Conservation (phyloP, 2,113 vertebrate genomes). For the Athene noctua region DNA sequence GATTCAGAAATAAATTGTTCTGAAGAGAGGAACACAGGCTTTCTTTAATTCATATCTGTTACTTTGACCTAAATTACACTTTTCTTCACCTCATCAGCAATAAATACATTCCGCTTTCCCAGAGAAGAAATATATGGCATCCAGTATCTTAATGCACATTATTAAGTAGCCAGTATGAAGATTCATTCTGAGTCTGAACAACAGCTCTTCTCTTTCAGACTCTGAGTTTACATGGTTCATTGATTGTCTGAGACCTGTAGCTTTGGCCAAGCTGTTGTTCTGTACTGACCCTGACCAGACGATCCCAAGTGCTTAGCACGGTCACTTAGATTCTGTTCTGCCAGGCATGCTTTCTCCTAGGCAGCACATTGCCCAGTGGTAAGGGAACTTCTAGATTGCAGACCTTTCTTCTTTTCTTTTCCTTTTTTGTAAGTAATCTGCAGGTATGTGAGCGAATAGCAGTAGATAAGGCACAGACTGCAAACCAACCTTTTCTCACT, state of each 20-base stretch:
- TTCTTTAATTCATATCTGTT: constrained; percentile 22
- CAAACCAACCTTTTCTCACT: constrained; percentile 15
- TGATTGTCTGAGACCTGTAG: neutral
- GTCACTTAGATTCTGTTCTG: neutral
- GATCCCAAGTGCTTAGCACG: rapidly evolving
- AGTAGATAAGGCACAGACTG: neutral
- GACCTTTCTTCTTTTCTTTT: neutral
- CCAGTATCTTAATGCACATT: neutral
- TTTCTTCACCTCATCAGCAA: neutral
- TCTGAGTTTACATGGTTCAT: neutral
- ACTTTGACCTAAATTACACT: constrained; percentile 12
- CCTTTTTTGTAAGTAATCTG: neutral
- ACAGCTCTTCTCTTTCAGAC: neutral
- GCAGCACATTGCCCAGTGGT: neutral
- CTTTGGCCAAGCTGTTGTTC: neutral
- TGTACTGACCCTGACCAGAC: neutral
- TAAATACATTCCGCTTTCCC: neutral
- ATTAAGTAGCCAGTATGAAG: neutral
- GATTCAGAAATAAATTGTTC: neutral
- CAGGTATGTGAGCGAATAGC: neutral
- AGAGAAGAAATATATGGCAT: neutral
- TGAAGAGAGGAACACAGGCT: neutral
- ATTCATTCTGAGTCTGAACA: neutral
- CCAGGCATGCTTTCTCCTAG: neutral
- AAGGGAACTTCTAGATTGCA: neutral